These are phyloP conservation scores for Spilosoma lubricipeda DNA, from an alignment of 2,888 invertebrate species.

Conservation along the genomic window DNA sequence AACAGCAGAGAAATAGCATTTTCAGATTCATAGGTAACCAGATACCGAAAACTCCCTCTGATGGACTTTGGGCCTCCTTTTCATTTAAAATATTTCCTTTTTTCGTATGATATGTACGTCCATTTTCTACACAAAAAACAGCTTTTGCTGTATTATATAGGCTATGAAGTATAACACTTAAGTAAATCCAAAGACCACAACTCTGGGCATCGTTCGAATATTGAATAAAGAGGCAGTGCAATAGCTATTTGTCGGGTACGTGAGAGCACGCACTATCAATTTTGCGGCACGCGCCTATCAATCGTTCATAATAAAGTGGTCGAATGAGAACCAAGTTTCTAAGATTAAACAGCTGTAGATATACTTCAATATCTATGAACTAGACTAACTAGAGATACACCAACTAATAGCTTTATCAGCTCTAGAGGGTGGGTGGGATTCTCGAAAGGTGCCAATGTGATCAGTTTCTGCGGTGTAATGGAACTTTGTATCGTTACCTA, in stretches of 20 bases:
- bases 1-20: no score
- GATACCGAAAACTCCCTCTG: no score
- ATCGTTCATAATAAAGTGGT: conserved; percentile 64
- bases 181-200: conserved; percentile 49
- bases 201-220: conserved; percentile 54
- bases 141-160: conserved; percentile 26
- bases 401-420: no score
- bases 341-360: conserved; percentile 30
- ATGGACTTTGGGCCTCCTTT: no score
- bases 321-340: conserved; percentile 51
- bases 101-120: not conserved
- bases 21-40: no score
- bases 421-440: no score
- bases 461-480: no score
- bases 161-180: conserved; percentile 44
- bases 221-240: conserved; percentile 61
- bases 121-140: conserved; percentile 30
- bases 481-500: no score
- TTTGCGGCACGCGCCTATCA: conserved; percentile 71
- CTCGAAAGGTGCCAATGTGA: no score
- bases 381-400: not conserved
- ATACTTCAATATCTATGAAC: conserved; percentile 10
- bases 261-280: conserved; percentile 73
- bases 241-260: conserved; percentile 73
- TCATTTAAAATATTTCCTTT: no score